These are phyloP conservation scores for Echinops telfairi DNA, from an alignment of 2,113 vertebrate species.

Conservation along the genomic window DNA sequence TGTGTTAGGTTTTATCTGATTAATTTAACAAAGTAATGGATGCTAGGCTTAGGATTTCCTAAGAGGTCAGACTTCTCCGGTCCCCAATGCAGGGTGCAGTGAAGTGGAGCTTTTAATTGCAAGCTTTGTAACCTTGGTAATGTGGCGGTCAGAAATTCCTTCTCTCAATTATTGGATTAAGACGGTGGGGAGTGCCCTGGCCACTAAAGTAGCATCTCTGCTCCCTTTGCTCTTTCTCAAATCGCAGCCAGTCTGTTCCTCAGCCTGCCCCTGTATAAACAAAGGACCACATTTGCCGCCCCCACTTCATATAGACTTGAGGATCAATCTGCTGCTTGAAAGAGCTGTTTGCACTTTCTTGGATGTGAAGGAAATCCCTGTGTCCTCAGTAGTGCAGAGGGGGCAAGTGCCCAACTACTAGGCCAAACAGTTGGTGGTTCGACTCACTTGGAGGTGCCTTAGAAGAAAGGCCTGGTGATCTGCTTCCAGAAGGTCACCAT, in stretches of 20 bases:
- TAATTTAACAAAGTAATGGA: constrained; percentile 56
- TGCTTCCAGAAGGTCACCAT: no score
- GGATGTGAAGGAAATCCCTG: constrained; percentile 41
- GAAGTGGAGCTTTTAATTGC: constrained; percentile 57
- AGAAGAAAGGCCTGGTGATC: background rate
- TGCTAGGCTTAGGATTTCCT: constrained; percentile 14
- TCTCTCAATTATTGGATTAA: constrained; percentile 46
- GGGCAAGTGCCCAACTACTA: background rate
- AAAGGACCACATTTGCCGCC: background rate
- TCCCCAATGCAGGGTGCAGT: background rate
- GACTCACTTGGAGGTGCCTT: background rate
- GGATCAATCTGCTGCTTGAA: constrained; percentile 5
- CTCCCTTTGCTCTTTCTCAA: constrained; percentile 46
- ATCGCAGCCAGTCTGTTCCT: background rate
- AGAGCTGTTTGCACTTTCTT: constrained; percentile 44
- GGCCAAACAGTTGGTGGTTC: background rate
- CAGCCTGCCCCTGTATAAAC: constrained; percentile 26
- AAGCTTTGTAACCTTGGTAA: constrained; percentile 50
- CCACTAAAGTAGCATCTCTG: constrained; percentile 9
- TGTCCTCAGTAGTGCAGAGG: background rate
- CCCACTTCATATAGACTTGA: constrained; percentile 45
- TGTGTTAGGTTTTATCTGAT: constrained; percentile 40
- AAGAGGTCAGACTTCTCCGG: constrained; percentile 26
- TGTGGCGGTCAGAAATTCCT: constrained; percentile 8
- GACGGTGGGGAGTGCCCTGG: background rate